A percentile compares a stretch with the other conserved stretches of the same genome.
Evolutionary conservation across 1,140 invertebrate genomes (phyloP).

Genomic region (Pseudomyrmex pallidus): DNA sequence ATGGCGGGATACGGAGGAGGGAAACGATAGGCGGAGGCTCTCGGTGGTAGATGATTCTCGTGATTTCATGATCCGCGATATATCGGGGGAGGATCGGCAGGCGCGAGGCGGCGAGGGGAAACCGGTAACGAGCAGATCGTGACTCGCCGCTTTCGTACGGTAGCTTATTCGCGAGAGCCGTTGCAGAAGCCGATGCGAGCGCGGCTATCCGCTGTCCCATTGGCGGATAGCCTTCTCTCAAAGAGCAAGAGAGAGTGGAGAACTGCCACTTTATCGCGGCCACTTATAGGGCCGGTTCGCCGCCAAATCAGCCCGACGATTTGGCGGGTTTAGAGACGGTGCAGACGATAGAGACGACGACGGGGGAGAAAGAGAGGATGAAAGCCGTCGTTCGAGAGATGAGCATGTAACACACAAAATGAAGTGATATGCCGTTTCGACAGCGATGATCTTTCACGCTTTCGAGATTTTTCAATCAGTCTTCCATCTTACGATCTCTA

Average conservation of each 20-base stretch:
- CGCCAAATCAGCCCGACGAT: constrained; percentile 71
- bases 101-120: constrained; percentile 11
- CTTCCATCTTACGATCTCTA: background rate
- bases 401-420: constrained; percentile 8
- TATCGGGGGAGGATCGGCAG: constrained; percentile 59
- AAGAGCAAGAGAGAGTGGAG: constrained; percentile 41
- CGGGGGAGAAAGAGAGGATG: background rate
- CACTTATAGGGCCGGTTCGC: constrained; percentile 72
- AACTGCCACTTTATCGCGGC: constrained; percentile 69
- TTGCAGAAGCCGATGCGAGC: constrained; percentile 61
- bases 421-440: background rate
- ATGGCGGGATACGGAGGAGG: background rate
- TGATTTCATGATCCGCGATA: constrained; percentile 81
- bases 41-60: constrained; percentile 68
- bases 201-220: constrained; percentile 51
- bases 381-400: background rate
- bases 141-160: constrained; percentile 80
- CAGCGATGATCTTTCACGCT: background rate
- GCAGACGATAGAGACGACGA: constrained; percentile 14
- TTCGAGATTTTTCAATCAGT: background rate
- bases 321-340: constrained; percentile 57
- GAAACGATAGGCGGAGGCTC: constrained; percentile 33
- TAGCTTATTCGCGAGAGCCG: constrained; percentile 78
- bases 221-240: constrained; percentile 41
- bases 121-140: constrained; percentile 82